Conservation (phyloP, 2,797 vertebrate genomes). For the Esox masquinongy region DNA sequence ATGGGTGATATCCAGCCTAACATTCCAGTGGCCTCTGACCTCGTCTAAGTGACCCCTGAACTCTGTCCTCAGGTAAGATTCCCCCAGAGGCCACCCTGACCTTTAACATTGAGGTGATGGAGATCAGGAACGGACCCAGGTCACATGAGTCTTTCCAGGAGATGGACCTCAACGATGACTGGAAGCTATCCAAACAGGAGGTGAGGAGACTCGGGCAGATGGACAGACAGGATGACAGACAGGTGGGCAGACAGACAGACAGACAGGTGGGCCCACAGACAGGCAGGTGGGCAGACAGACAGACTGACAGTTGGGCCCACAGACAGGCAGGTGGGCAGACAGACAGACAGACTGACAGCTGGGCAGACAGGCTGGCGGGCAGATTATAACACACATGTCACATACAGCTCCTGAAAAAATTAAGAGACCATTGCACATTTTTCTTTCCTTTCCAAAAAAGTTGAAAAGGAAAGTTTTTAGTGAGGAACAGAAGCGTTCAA, state of each 20-base stretch:
- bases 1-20: neutral
- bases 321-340: too few species aligned
- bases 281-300: neutral
- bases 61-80: constrained; percentile 84
- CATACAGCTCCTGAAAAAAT: too few species aligned
- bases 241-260: too few species aligned
- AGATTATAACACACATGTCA: too few species aligned
- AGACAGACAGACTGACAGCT: too few species aligned
- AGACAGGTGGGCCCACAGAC: too few species aligned
- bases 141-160: constrained; percentile 98
- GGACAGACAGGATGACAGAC: neutral
- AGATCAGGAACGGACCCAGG: constrained; percentile 94
- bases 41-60: constrained; percentile 17
- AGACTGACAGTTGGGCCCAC: too few species aligned
- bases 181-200: constrained; percentile 92
- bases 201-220: constrained; percentile 58
- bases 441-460: too few species aligned
- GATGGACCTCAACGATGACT: constrained; percentile 98
- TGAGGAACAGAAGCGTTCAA: too few species aligned
- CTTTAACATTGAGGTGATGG: constrained; percentile 89
- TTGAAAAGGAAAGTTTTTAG: too few species aligned
- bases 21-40: constrained; percentile 19
- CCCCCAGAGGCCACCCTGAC: constrained; percentile 93
- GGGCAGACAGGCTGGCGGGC: too few species aligned
- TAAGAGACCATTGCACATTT: too few species aligned